A percentile compares a stretch with the other conserved stretches of the same genome.
Evolutionary conservation across 2,888 invertebrate genomes (phyloP).

Genomic region (Agrotis ipsilon): DNA sequence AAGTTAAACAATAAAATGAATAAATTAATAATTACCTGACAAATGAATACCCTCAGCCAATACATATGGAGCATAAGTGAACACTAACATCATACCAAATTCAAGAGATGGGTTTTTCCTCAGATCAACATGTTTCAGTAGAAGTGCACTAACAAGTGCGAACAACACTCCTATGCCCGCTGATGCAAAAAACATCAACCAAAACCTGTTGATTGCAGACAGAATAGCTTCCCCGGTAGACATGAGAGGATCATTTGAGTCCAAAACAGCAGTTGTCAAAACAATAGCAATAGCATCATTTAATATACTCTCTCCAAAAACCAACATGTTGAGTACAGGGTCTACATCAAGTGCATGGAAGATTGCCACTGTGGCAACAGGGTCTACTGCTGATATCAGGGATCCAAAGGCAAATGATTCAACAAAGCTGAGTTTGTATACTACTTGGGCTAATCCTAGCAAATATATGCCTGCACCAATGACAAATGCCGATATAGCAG

Average conservation of each 20-base stretch:
- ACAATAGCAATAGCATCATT: conserved; percentile 99
- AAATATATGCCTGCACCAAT: conserved; percentile 99
- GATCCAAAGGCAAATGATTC: conserved; percentile 99
- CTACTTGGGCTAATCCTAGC: conserved; percentile 97
- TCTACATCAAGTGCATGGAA: conserved; percentile 99
- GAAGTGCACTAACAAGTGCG: conserved; percentile 97
- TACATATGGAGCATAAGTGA: conserved; percentile 99
- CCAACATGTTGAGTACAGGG: conserved; percentile 99
- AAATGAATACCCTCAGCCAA: conserved; percentile 98
- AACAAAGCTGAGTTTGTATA: conserved; percentile 97
- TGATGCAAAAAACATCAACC: conserved; percentile 99
- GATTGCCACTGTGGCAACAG: conserved; percentile 99
- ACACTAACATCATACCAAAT: conserved; percentile 99
- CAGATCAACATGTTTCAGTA: conserved; percentile 98
- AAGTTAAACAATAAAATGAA: neutral
- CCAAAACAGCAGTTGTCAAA: conserved; percentile 96
- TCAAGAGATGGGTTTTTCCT: conserved; percentile 99
- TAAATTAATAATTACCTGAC: conserved; percentile 92
- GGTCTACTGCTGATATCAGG: conserved; percentile 99
- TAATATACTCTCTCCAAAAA: conserved; percentile 98
- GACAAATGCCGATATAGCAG: conserved; percentile 98
- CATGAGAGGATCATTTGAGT: conserved; percentile 91
- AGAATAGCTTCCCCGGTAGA: conserved; percentile 96
- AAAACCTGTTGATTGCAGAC: conserved; percentile 97
- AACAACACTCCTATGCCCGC: conserved; percentile 98